These are phyloP conservation scores for Telenomus remus DNA, from an alignment of 1,140 invertebrate species.

Conservation along the genomic window DNA sequence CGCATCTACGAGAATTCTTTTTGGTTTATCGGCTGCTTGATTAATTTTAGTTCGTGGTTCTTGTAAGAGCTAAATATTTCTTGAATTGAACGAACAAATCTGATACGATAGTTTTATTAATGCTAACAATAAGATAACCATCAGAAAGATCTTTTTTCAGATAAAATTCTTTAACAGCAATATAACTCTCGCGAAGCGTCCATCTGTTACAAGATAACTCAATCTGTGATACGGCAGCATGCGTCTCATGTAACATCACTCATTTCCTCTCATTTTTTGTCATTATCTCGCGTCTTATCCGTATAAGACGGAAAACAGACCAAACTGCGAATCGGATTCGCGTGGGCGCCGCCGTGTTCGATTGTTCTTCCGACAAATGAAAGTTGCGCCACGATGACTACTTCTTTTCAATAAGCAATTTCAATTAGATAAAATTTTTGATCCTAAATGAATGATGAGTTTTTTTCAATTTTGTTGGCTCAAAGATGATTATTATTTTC, in stretches of 20 bases:
- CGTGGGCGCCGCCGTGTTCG: constrained; percentile 16
- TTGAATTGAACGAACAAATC: no score
- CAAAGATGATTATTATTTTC: no score
- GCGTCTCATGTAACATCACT: constrained; percentile 41
- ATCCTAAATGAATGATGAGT: no score
- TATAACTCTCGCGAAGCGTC: constrained; percentile 30
- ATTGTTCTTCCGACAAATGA: constrained; percentile 25
- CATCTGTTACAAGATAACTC: constrained; percentile 45
- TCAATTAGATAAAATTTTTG: no score
- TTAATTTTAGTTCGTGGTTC: no score
- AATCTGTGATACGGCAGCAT: constrained; percentile 42
- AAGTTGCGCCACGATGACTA: background rate
- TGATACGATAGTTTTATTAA: no score
- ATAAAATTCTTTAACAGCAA: constrained; percentile 18
- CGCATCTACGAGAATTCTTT: background rate
- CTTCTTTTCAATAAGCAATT: no score
- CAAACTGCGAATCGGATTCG: constrained; percentile 32
- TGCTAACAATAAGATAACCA: no score
- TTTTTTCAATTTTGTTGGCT: no score
- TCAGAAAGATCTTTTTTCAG: no score
- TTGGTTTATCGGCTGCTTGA: background rate
- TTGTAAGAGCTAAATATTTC: no score
- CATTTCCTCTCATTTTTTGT: constrained; percentile 43
- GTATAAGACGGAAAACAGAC: constrained; percentile 20
- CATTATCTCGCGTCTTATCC: constrained; percentile 46